Percentiles rank a stretch among this genome's conserved stretches.
Conservation (phyloP, 2,797 vertebrate species). For the Vespertilio murinus region DNA sequence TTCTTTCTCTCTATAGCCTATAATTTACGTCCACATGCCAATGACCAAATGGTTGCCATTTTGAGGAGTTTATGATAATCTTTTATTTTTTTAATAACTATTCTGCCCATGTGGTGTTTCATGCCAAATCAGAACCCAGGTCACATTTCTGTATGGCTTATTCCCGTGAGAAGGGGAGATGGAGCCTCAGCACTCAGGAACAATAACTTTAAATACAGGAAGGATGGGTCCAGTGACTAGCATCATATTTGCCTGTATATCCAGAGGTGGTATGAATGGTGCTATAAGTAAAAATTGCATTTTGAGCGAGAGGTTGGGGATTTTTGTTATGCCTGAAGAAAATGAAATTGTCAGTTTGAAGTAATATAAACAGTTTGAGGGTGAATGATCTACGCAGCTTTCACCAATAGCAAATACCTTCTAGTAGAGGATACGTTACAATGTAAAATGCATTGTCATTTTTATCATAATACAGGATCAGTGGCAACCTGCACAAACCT, state of each 20-base stretch:
- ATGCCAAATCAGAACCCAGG: background rate
- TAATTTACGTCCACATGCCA: background rate
- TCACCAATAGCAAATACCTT: constrained; percentile 54
- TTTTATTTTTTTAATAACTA: background rate
- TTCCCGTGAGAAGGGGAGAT: background rate
- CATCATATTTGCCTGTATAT: constrained; percentile 2
- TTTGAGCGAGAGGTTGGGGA: constrained; percentile 27
- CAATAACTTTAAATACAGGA: background rate
- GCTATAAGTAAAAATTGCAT: constrained; percentile 31
- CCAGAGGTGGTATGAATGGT: background rate
- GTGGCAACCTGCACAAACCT: background rate
- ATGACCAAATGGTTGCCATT: background rate
- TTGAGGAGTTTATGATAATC: background rate
- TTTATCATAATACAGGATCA: background rate
- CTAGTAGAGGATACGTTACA: background rate
- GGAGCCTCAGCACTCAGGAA: background rate
- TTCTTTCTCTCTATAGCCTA: background rate
- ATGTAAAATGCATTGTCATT: background rate
- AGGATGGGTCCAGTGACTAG: background rate
- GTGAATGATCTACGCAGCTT: constrained; percentile 1
- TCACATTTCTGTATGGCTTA: background rate
- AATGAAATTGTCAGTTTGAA: constrained; percentile 59
- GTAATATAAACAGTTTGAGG: constrained; percentile 47
- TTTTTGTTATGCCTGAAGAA: constrained; percentile 46
- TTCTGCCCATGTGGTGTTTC: background rate